These are phyloP conservation scores for Tolmerus cingulatus DNA, from an alignment of 2,888 invertebrate species.

Conservation along the genomic window DNA sequence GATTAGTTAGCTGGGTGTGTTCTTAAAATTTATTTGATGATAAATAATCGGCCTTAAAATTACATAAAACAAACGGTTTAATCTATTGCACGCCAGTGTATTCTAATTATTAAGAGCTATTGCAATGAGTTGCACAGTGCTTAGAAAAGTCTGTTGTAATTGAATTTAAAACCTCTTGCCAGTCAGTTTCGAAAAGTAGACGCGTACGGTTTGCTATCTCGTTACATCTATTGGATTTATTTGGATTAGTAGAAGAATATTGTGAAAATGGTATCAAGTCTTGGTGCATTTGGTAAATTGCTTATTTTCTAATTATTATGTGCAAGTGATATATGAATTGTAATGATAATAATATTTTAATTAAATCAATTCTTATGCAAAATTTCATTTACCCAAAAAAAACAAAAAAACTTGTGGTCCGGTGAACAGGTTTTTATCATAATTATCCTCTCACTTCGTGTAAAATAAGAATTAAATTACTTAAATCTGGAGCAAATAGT, in stretches of 20 bases:
- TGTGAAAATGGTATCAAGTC: neutral
- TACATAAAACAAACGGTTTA: neutral
- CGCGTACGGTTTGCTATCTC: neutral
- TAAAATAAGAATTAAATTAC: neutral
- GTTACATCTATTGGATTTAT: neutral
- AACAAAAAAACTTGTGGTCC: neutral
- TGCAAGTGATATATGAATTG: neutral
- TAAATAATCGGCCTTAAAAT: neutral
- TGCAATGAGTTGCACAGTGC: neutral
- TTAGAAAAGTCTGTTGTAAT: neutral
- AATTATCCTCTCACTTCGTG: neutral
- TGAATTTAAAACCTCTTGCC: neutral
- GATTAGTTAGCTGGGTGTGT: neutral
- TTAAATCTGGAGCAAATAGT: neutral
- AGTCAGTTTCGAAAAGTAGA: neutral
- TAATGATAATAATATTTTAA: neutral
- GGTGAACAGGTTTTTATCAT: neutral
- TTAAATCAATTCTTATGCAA: neutral
- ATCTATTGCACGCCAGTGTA: neutral
- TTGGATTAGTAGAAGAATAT: neutral
- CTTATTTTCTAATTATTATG: neutral
- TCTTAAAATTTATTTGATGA: too few species aligned
- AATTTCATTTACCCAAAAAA: neutral
- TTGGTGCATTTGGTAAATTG: neutral
- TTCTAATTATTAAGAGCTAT: constrained; percentile 45